phyloP scores from a whole-genome alignment of 2,797 vertebrate genomes.

The Botia almorhae region DNA sequence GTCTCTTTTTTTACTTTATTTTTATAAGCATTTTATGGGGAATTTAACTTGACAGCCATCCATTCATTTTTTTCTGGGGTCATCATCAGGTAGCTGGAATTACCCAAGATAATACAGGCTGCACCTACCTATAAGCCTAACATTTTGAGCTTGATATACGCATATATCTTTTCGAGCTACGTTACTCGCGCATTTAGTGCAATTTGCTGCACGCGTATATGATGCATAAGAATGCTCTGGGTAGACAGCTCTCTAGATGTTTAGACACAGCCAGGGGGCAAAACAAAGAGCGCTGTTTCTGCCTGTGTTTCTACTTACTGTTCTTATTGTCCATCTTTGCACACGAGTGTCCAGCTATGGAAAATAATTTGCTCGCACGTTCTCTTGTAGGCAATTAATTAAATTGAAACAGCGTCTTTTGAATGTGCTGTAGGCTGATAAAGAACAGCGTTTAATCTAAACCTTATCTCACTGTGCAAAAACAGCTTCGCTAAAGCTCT shows the following conservation, averaged over 20 bases:
- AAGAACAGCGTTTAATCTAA: constrained; percentile 58
- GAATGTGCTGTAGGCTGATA: constrained; percentile 60
- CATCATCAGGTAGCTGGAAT: neutral
- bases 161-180: too few species aligned
- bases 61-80: neutral
- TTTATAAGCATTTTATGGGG: too few species aligned
- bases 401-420: constrained; percentile 55
- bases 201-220: neutral
- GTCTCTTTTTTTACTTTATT: neutral
- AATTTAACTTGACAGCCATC: neutral
- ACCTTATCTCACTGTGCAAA: constrained; percentile 60
- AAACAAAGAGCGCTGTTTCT: constrained; percentile 18
- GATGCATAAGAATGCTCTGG: neutral
- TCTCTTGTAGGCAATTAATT: constrained; percentile 55
- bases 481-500: constrained; percentile 46
- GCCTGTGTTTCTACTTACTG: constrained; percentile 15
- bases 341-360: constrained; percentile 21
- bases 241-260: constrained; percentile 8
- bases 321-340: constrained; percentile 23
- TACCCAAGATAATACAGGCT: neutral
- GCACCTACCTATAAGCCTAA: too few species aligned
- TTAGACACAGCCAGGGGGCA: neutral
- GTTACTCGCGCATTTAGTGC: too few species aligned
- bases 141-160: too few species aligned
- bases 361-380: constrained; percentile 33